Conservation (phyloP, 1,140 invertebrate genomes). For the Ips typographus region DNA sequence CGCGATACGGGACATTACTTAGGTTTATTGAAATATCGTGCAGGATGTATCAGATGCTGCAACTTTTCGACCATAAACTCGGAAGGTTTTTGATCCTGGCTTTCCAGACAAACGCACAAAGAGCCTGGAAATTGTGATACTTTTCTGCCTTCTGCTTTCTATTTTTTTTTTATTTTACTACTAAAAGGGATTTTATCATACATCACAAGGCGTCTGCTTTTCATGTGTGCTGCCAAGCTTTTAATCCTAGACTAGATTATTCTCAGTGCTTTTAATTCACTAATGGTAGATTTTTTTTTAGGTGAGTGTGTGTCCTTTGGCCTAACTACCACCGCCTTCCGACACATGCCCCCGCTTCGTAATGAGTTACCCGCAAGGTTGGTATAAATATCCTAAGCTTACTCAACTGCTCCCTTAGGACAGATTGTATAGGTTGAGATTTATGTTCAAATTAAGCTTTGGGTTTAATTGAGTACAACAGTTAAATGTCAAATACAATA, state of each 20-base stretch:
- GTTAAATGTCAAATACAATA: no score
- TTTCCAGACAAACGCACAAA: slow-evolving; percentile 7
- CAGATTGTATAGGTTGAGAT: no score
- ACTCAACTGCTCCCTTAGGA: no score
- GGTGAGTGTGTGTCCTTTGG: slow-evolving; percentile 49
- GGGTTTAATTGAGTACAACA: no score
- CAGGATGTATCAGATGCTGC: slow-evolving; percentile 1
- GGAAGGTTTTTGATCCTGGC: not conserved
- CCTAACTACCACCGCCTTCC: slow-evolving; percentile 37
- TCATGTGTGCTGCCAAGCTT: not conserved
- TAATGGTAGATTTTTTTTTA: slow-evolving; percentile 39
- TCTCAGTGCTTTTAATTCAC: not conserved
- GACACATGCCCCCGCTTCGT: slow-evolving; percentile 48
- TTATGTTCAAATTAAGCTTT: no score
- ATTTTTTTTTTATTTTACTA: slow-evolving; percentile 2
- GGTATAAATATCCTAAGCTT: slow-evolving; percentile 31
- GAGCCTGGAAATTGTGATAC: slow-evolving; percentile 8
- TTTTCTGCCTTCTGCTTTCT: not conserved
- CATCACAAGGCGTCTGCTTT: no score
- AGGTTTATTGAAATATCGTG: slow-evolving; percentile 7
- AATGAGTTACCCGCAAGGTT: slow-evolving; percentile 51
- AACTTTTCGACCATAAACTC: slow-evolving; percentile 7
- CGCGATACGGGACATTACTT: slow-evolving; percentile 7
- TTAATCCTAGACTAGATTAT: not conserved
- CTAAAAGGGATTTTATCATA: not conserved